These are phyloP conservation scores for Verasper variegatus DNA, from an alignment of 2,113 vertebrate genomes.

Conservation along the genomic window DNA sequence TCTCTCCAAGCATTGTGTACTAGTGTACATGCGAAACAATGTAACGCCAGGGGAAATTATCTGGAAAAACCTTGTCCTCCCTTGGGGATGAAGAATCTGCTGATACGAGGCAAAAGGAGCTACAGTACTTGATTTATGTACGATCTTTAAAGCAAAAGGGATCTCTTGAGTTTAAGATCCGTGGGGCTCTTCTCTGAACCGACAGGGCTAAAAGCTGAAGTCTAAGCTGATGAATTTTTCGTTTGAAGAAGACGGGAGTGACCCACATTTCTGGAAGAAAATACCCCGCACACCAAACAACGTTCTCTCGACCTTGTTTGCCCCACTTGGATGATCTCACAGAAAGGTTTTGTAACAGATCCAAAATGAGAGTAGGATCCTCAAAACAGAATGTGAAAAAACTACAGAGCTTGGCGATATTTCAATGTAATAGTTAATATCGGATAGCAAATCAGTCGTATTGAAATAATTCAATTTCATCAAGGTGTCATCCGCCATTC, in stretches of 20 bases:
- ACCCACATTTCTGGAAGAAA: constrained; percentile 37
- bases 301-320: neutral
- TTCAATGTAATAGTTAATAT: neutral
- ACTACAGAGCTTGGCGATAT: neutral
- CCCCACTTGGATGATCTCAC: neutral
- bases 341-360: neutral
- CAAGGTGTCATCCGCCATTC: too few species aligned
- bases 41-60: constrained; percentile 26
- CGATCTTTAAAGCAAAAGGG: constrained; percentile 14
- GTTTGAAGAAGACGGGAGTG: constrained; percentile 2
- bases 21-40: neutral
- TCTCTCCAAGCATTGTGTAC: constrained; percentile 7
- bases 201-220: constrained; percentile 21
- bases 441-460: too few species aligned
- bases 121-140: constrained; percentile 18
- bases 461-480: too few species aligned
- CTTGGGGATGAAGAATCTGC: constrained; percentile 33
- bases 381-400: too few species aligned
- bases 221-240: constrained; percentile 15
- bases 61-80: constrained; percentile 14
- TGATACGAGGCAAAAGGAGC: constrained; percentile 33
- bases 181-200: constrained; percentile 19
- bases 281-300: neutral
- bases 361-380: too few species aligned
- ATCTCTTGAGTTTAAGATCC: constrained; percentile 11